A percentile compares a stretch with the other conserved stretches of the same genome.
Evolutionary conservation across 1,140 invertebrate species (phyloP).

Genomic region (Frieseomelitta varia): DNA sequence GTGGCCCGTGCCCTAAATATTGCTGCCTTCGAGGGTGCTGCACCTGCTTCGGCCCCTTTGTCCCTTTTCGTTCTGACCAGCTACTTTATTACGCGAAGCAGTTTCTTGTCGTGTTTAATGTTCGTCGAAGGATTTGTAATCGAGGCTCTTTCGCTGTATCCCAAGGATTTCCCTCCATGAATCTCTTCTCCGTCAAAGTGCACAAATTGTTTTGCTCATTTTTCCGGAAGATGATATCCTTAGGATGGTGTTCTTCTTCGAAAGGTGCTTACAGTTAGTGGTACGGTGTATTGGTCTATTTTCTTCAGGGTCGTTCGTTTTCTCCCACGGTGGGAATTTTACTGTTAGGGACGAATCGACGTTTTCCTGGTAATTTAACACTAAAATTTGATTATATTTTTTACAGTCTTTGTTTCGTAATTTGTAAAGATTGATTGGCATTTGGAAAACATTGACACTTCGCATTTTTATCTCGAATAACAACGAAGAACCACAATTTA

Average conservation of each 20-base stretch:
- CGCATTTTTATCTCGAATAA: too few relatives aligned
- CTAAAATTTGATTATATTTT: neutral
- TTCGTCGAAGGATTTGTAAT: neutral
- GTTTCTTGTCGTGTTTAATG: neutral
- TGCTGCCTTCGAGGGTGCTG: neutral
- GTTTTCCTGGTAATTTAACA: neutral
- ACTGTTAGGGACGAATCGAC: too few relatives aligned
- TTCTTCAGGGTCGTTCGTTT: neutral
- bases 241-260: neutral
- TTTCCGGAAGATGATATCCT: neutral
- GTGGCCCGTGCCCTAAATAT: constrained; percentile 13
- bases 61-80: neutral
- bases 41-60: constrained; percentile 22
- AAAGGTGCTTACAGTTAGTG: too few relatives aligned
- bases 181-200: neutral
- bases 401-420: too few relatives aligned
- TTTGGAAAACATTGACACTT: too few relatives aligned
- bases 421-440: too few relatives aligned
- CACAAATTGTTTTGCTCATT: neutral
- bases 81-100: too few relatives aligned
- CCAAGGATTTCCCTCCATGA: neutral
- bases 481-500: too few relatives aligned
- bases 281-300: neutral
- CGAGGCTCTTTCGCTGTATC: neutral
- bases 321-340: too few relatives aligned